Percentiles rank a stretch among this genome's conserved stretches.
Evolutionary conservation across 2,113 vertebrate species (phyloP).

Genomic region (Hiodon tergisus): DNA sequence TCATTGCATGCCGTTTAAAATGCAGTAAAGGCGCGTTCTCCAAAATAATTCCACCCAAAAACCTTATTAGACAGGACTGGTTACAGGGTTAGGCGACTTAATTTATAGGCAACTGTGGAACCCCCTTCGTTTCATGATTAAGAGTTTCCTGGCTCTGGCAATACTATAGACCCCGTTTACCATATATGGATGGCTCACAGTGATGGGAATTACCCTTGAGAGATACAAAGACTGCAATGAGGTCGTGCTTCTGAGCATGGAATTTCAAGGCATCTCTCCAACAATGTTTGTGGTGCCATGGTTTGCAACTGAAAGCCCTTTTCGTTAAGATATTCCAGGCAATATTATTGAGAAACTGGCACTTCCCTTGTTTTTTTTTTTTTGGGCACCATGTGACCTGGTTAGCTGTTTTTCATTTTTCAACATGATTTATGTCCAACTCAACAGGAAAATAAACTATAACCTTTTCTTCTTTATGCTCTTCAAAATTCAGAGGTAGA

Average conservation of each 20-base stretch:
- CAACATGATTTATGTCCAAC: no score
- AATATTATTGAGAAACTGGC: not conserved
- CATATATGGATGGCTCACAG: not conserved
- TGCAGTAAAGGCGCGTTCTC: no score
- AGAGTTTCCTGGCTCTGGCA: not conserved
- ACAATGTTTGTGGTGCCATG: not conserved
- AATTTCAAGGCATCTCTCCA: not conserved
- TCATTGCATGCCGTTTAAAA: no score
- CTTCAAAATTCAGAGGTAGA: not conserved
- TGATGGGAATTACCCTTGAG: constrained; percentile 1
- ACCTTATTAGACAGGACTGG: no score
- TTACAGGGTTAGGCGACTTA: no score
- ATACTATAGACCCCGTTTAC: not conserved
- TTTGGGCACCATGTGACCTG: not conserved
- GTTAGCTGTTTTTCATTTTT: no score
- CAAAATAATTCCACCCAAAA: no score
- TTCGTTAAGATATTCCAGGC: not conserved
- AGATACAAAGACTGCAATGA: not conserved
- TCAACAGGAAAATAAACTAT: not conserved
- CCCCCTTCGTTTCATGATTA: no score
- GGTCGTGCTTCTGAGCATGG: not conserved
- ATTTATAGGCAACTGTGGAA: no score
- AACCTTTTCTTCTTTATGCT: not conserved
- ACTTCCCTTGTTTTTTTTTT: not conserved
- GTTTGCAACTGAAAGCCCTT: not conserved